These are phyloP conservation scores for Drosophila nigrodunni DNA, from an alignment of 1,140 invertebrate genomes.

Conservation along the genomic window DNA sequence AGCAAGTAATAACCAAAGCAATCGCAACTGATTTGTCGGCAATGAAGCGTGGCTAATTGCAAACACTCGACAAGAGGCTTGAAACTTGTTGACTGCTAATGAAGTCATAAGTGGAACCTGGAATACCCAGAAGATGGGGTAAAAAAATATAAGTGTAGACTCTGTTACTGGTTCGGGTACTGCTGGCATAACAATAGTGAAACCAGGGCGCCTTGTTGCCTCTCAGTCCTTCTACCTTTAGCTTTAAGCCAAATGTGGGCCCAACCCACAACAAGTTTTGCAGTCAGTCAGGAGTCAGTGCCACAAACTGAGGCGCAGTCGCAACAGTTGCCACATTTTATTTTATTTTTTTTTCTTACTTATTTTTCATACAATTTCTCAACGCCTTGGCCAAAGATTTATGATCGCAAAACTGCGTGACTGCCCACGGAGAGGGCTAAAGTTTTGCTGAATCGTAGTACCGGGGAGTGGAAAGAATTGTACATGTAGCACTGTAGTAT, in stretches of 20 bases:
- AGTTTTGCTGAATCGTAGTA: not conserved
- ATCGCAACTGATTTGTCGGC: slow-evolving; percentile 66
- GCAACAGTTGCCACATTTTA: slow-evolving; percentile 44
- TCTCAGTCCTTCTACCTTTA: not conserved
- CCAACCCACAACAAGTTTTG: slow-evolving; percentile 25
- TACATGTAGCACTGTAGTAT: not conserved
- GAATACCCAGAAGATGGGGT: slow-evolving; percentile 1
- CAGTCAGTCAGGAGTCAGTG: slow-evolving; percentile 18
- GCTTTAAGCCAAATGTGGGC: slow-evolving; percentile 11
- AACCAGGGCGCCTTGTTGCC: slow-evolving; percentile 47
- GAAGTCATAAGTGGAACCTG: slow-evolving; percentile 64
- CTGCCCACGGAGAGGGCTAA: slow-evolving; percentile 56
- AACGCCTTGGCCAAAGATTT: slow-evolving; percentile 73
- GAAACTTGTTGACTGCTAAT: slow-evolving; percentile 75
- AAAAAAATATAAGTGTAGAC: not conserved
- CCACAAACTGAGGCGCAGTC: slow-evolving; percentile 46
- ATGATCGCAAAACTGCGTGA: slow-evolving; percentile 70
- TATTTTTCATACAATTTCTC: slow-evolving; percentile 67
- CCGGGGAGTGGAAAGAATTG: slow-evolving; percentile 5
- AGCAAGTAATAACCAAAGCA: slow-evolving; percentile 43
- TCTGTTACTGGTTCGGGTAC: not conserved
- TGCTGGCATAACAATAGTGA: slow-evolving; percentile 8
- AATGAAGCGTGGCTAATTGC: slow-evolving; percentile 77
- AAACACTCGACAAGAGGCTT: slow-evolving; percentile 48
- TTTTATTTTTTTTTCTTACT: too few relatives aligned